Base-by-base conservation (phyloP, 2,888 invertebrate species). In the Ophion ellenae region DNA sequence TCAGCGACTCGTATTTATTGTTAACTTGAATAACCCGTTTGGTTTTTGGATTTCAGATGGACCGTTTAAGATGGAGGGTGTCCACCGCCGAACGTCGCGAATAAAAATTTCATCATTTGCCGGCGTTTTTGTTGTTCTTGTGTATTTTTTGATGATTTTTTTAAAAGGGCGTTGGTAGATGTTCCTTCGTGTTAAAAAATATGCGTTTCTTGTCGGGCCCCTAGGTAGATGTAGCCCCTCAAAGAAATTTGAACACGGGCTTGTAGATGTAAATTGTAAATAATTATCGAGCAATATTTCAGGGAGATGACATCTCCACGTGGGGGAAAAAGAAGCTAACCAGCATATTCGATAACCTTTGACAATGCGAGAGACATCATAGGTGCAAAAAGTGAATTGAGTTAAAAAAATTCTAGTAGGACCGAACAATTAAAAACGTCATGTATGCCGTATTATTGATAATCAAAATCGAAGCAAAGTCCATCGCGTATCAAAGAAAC, bases 301-400 rank as follows among this genome's bases (percentile, higher is more conserved):
- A 45, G 32, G 45, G 61, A 14, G 79, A 85, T 85, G 82, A 77
- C 85, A 85, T 61, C 64, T 81, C 40, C 64, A 63, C 40, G 45
- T 40, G 9, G 40, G 74, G 10, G 20, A 24, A 24, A 24, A 24
- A 24, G 40, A 47, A 24, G 32, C 6, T 2, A 64, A 28, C 9
- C 10, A 17, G 17, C 53, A 70, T n/a, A 40, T 40, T 67, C 9
- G 40, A 24, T 24, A 53, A 70, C 20, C 24, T 17, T 10, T 7
- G 10, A 9, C 3, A 11, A 17, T 4, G 11, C 17, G 17, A 11
- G 53, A 0, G 2, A 57, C 11, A 1, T 57, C 53, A 10, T 57
- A 17, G 11, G 3, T 57, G 53, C 17, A 11, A 57, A 57, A 57
- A 11, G 11, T 57, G 11, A 17, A 57, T 10, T 36, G 5, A 36